phyloP scores from a whole-genome alignment of 2,797 vertebrate genomes.

The Oophaga sylvatica region DNA sequence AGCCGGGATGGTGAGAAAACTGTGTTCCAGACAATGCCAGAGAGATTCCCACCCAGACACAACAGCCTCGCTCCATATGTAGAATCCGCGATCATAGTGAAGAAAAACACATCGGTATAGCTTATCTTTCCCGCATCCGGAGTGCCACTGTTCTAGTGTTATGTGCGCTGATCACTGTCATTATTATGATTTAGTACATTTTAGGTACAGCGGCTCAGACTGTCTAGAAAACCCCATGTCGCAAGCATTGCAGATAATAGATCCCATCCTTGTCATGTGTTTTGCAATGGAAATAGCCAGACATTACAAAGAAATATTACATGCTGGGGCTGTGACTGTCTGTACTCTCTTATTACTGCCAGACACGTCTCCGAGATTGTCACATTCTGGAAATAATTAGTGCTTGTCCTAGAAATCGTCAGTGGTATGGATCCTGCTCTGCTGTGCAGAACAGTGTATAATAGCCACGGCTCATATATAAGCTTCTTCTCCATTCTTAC shows the following conservation, averaged over 20 bases:
- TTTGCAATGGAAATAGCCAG: background rate
- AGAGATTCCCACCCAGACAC: background rate
- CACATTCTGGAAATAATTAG: background rate
- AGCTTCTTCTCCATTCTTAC: background rate
- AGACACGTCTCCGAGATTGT: too few species aligned
- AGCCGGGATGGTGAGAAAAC: background rate
- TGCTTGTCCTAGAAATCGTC: background rate
- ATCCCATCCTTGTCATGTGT: background rate
- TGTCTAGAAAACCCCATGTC: background rate
- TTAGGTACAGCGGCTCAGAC: background rate
- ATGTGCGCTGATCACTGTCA: background rate
- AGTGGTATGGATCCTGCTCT: background rate
- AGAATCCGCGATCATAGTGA: background rate
- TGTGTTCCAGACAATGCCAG: background rate
- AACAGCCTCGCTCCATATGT: background rate
- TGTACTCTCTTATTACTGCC: background rate
- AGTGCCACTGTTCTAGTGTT: background rate
- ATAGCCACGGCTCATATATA: background rate
- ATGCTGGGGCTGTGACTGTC: background rate
- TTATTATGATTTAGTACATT: background rate
- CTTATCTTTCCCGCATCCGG: background rate
- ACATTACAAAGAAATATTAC: background rate
- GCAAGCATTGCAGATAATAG: background rate
- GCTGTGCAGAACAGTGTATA: background rate
- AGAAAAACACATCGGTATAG: background rate